Conservation (phyloP, 1,140 invertebrate genomes). For the Ptiloglossa arizonensis region DNA sequence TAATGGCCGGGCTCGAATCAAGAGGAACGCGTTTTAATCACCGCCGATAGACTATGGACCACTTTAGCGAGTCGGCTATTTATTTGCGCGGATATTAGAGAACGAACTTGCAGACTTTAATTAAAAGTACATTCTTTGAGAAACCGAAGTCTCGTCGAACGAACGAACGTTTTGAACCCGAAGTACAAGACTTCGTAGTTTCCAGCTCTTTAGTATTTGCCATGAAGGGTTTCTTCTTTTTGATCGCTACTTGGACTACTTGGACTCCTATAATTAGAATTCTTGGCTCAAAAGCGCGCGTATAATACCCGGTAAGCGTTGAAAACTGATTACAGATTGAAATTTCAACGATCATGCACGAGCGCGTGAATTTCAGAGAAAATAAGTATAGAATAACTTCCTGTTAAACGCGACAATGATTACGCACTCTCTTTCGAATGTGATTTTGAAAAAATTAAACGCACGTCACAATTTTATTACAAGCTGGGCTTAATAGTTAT, state of each 20-base stretch:
- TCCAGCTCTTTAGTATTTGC: constrained; percentile 1
- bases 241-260: not conserved
- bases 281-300: not conserved
- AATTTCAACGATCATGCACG: not conserved
- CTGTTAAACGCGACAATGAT: not conserved
- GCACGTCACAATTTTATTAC: no score
- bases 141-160: not conserved
- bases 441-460: no score
- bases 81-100: constrained; percentile 32
- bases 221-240: not conserved
- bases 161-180: constrained; percentile 20
- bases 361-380: not conserved
- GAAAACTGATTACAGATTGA: not conserved
- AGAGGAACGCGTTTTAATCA: constrained; percentile 24
- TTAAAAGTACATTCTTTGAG: constrained; percentile 50
- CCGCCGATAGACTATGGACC: not conserved
- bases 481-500: no score
- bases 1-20: not conserved
- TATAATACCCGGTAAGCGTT: not conserved
- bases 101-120: constrained; percentile 42
- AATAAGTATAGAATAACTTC: no score
- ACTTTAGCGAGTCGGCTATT: not conserved
- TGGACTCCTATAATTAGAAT: constrained; percentile 10
- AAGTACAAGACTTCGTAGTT: not conserved
- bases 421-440: not conserved